Evolutionary conservation across 2,113 vertebrate species (phyloP).

Genomic region (Etia nguti): DNA sequence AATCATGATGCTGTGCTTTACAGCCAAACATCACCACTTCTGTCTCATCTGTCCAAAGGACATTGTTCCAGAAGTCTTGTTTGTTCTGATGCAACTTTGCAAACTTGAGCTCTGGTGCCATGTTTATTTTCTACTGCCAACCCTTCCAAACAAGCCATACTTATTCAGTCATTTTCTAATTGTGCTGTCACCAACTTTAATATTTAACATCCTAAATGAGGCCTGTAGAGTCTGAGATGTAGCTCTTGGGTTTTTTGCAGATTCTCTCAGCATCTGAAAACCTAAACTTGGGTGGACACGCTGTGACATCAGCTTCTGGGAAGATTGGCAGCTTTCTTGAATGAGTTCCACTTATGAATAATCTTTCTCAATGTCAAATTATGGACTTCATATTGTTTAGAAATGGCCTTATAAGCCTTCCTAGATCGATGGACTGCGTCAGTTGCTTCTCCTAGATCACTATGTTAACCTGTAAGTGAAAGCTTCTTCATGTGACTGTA

Average conservation of each 20-base stretch:
- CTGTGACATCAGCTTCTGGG: neutral
- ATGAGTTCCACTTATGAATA: neutral
- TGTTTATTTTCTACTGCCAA: neutral
- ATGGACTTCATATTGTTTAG: neutral
- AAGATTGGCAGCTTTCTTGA: neutral
- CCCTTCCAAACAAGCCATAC: neutral
- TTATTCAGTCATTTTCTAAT: neutral
- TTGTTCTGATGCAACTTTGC: neutral
- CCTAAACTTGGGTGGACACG: neutral
- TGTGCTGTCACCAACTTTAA: neutral
- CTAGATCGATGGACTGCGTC: rapidly evolving
- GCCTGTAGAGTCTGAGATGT: neutral
- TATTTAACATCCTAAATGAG: neutral
- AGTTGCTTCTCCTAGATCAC: neutral
- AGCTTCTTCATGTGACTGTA: neutral
- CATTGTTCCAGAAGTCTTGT: neutral
- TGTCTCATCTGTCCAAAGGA: neutral
- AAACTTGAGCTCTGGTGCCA: neutral
- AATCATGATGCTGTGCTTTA: neutral
- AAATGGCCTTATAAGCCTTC: neutral
- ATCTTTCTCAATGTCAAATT: rapidly evolving
- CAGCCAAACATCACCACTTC: neutral
- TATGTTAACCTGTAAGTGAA: rapidly evolving
- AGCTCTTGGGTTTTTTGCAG: neutral
- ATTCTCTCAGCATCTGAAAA: neutral